phyloP scores from a whole-genome alignment of 2,797 vertebrate genomes.

The Liparis tanakae region DNA sequence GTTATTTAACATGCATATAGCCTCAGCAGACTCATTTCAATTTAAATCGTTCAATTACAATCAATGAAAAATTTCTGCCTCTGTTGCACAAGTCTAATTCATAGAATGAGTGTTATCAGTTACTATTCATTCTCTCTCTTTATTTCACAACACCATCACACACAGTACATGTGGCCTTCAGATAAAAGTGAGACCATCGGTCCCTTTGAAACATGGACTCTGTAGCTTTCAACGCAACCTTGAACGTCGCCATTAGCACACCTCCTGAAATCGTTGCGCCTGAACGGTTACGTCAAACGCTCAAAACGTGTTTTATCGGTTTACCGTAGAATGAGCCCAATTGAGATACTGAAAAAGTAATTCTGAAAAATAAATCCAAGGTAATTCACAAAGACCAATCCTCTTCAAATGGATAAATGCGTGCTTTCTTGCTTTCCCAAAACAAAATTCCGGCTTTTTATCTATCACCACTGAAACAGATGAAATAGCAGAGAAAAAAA shows the following conservation, averaged over 20 bases:
- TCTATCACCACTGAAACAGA: constrained; percentile 23
- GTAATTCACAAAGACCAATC: constrained; percentile 10
- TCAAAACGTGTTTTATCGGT: constrained; percentile 1
- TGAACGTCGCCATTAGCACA: constrained; percentile 15
- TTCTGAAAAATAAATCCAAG: constrained; percentile 15
- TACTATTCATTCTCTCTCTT: constrained; percentile 16
- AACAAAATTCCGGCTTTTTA: constrained; percentile 31
- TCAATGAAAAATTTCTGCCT: constrained; percentile 4
- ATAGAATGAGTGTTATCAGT: constrained; percentile 33
- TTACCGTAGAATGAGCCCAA: constrained; percentile 4
- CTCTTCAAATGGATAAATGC: constrained; percentile 36
- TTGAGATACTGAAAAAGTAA: constrained; percentile 8
- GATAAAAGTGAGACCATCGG: constrained; percentile 28
- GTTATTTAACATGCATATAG: constrained; percentile 7
- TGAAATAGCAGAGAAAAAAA: constrained; percentile 18
- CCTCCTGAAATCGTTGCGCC: constrained; percentile 2
- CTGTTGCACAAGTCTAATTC: constrained; percentile 4
- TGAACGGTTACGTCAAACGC: neutral
- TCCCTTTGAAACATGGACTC: constrained; percentile 18
- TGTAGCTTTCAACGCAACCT: constrained; percentile 15
- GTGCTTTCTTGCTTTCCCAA: constrained; percentile 34
- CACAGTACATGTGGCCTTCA: constrained; percentile 43
- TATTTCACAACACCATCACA: constrained; percentile 34
- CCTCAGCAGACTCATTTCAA: constrained; percentile 9
- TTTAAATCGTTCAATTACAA: constrained; percentile 26